Evolutionary conservation across 2,113 vertebrate genomes (phyloP).

Genomic region (Theropithecus gelada): DNA sequence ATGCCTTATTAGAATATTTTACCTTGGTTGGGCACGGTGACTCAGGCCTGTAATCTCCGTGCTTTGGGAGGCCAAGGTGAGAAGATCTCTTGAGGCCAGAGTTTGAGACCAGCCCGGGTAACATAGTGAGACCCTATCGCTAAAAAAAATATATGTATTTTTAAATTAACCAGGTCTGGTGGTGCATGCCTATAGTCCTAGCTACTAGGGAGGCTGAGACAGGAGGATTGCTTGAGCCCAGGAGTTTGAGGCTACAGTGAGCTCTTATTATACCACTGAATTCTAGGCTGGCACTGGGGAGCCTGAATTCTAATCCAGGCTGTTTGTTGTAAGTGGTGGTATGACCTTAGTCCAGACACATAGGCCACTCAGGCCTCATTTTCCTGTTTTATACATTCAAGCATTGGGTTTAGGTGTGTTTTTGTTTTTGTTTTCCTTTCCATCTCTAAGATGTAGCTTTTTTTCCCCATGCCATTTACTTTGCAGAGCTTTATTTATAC

Average conservation of each 20-base stretch:
- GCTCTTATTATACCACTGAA: neutral
- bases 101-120: too few relatives aligned
- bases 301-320: neutral
- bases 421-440: neutral
- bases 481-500: neutral
- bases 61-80: too few relatives aligned
- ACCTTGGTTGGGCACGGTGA: too few relatives aligned
- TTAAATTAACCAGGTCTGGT: too few relatives aligned
- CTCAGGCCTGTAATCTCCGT: too few relatives aligned
- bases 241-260: too few relatives aligned
- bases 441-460: neutral
- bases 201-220: too few relatives aligned
- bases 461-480: neutral
- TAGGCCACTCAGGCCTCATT: neutral
- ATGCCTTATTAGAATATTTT: constrained; percentile 5
- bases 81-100: too few relatives aligned
- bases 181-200: too few relatives aligned
- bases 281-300: neutral
- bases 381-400: neutral
- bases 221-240: too few relatives aligned
- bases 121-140: too few relatives aligned
- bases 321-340: neutral
- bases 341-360: neutral
- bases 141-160: too few relatives aligned
- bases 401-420: neutral